Base-by-base conservation (phyloP, 2,888 invertebrate species). In the Chloroclystis v-ata region DNA sequence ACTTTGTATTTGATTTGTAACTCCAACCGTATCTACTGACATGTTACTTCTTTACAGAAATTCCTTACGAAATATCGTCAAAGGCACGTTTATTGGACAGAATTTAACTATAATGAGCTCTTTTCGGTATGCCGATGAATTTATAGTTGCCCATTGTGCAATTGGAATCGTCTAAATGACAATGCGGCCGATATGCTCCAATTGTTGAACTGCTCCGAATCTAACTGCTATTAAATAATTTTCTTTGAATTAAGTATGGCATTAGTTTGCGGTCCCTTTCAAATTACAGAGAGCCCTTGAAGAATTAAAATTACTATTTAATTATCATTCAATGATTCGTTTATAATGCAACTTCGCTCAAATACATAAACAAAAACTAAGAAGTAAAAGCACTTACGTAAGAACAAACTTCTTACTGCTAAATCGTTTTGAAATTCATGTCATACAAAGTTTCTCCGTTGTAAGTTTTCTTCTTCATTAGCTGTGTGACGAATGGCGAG, bases 121-220 rank as follows among this genome's bases (percentile, higher is more conserved):
- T 51, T 63, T 60, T 60, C 45, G 48, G 58, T 54, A 60, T 54
- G 52, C 49, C 52, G 61, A 63, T 61, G 60, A 66, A 69, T 72
- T 72, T 71, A 70, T 66, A 67, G 66, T 60, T 63, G 61, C 67
- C 71, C 62, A 63, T 68, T 68, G 54, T 60, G 60, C 47, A 41
- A 50, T 52, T 45, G 44, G 42, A 46, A 43, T 61, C 57, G 63
- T 57, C 55, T 57, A 47, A 60, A 63, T 61, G 60, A 64, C 61
- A 64, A 63, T 63, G 57, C 54, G 49, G 37, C 37, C 50, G 65
- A 57, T 61, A 65, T 56, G 69, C 63, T 69, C 67, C 64, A 72
- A 59, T 72, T 65, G 55, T 59, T 60, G 46, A 48, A 55, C 57
- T 57, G 59, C 54, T 60, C 59, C 52, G 56, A 65, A 63, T 61